Conservation (phyloP, 2,888 invertebrate species). For the Xestia xanthographa region DNA sequence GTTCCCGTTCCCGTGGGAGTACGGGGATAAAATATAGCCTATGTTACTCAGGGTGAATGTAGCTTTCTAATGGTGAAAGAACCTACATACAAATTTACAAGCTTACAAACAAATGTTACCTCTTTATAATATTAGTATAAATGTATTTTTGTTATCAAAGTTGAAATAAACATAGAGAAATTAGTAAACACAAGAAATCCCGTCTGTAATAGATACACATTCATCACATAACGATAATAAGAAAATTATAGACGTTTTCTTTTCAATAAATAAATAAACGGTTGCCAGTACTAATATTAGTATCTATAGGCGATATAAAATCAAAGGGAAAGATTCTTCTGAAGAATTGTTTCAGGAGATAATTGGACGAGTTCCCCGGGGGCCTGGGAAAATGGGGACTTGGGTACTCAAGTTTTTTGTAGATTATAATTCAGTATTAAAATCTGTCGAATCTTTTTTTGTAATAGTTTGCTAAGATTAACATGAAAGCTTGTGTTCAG, state of each 20-base stretch:
- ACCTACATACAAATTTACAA: too few species aligned
- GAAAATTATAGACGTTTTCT: not conserved
- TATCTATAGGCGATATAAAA: slow-evolving; percentile 34
- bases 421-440: slow-evolving; percentile 17
- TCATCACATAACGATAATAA: not conserved
- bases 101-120: too few species aligned
- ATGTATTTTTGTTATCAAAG: not conserved
- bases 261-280: slow-evolving; percentile 7
- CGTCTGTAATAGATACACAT: not conserved
- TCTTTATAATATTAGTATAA: too few species aligned
- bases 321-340: slow-evolving; percentile 30
- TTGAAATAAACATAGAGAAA: not conserved
- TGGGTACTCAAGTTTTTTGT: not conserved
- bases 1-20: too few species aligned
- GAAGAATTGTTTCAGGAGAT: slow-evolving; percentile 41
- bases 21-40: too few species aligned
- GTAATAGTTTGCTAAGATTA: not conserved
- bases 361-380: slow-evolving; percentile 42
- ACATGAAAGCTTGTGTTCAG: not conserved
- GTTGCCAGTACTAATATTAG: slow-evolving; percentile 21
- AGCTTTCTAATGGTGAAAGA: too few species aligned
- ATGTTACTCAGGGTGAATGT: too few species aligned
- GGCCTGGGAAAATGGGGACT: not conserved
- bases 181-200: not conserved
- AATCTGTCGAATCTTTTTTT: slow-evolving; percentile 7